A percentile compares a stretch with the other conserved stretches of the same genome.
Evolutionary conservation across 2,113 vertebrate genomes (phyloP).

Genomic region (Acanthochromis polyacanthus): DNA sequence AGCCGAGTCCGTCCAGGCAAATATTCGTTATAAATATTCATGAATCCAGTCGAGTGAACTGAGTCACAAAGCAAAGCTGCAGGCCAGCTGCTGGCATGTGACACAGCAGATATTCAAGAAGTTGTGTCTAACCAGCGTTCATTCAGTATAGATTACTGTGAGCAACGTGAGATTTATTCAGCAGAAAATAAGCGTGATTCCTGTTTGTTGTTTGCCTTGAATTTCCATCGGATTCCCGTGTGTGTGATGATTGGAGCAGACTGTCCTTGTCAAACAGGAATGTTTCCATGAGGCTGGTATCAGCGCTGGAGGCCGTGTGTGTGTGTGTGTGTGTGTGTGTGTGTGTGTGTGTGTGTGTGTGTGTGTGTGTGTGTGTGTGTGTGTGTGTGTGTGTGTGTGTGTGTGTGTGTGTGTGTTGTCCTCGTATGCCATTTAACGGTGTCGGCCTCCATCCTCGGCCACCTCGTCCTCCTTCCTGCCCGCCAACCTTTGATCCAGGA

Average conservation of each 20-base stretch:
- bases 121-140: background rate
- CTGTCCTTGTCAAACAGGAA: constrained; percentile 45
- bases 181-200: too few species aligned
- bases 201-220: background rate
- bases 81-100: constrained; percentile 60
- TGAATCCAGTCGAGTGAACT: constrained; percentile 63
- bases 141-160: background rate
- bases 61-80: constrained; percentile 64
- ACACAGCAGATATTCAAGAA: constrained; percentile 48
- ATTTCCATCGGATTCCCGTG: constrained; percentile 12
- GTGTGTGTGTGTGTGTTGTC: background rate
- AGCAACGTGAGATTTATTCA: background rate
- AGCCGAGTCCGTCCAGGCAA: constrained; percentile 17
- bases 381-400: constrained; percentile 34
- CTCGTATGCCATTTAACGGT: background rate
- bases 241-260: constrained; percentile 10
- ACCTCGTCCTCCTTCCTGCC: constrained; percentile 39
- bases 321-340: constrained; percentile 2
- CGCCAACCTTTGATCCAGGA: constrained; percentile 51
- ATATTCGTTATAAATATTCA: constrained; percentile 70
- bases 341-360: background rate
- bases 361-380: constrained; percentile 19
- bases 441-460: constrained; percentile 26
- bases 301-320: background rate
- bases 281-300: constrained; percentile 45